phyloP scores from a whole-genome alignment of 2,888 invertebrate genomes.

The Cephus pulcher region DNA sequence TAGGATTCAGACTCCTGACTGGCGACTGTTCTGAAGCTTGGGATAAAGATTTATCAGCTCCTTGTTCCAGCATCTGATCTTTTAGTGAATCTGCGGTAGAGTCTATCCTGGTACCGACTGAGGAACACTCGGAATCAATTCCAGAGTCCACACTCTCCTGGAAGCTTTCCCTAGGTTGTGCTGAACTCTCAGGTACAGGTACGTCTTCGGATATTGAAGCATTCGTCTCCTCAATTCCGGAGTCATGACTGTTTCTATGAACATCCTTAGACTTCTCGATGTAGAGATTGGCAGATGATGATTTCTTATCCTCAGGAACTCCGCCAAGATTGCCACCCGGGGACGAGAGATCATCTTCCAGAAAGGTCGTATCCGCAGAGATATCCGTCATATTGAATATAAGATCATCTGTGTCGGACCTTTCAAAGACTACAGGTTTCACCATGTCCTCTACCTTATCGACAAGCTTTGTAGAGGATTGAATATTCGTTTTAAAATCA shows the following conservation, averaged over 20 bases:
- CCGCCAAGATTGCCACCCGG: neutral
- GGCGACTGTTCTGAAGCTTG: too few relatives aligned
- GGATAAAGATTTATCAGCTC: too few relatives aligned
- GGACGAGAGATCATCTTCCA: constrained; percentile 29
- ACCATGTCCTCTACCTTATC: too few relatives aligned
- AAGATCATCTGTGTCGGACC: constrained; percentile 42
- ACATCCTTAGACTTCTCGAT: constrained; percentile 36
- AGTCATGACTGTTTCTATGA: constrained; percentile 47
- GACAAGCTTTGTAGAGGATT: too few relatives aligned
- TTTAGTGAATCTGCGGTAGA: neutral
- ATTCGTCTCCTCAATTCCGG: constrained; percentile 45
- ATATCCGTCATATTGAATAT: constrained; percentile 48
- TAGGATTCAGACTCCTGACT: too few relatives aligned
- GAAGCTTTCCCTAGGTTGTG: constrained; percentile 34
- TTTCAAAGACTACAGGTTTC: constrained; percentile 20
- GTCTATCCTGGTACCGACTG: constrained; percentile 35
- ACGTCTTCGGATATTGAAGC: constrained; percentile 36
- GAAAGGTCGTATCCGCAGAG: constrained; percentile 28
- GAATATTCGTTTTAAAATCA: too few relatives aligned
- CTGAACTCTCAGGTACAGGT: constrained; percentile 25
- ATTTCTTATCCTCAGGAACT: neutral
- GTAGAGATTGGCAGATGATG: constrained; percentile 37
- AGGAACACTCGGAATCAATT: constrained; percentile 51
- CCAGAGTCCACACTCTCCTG: constrained; percentile 49
- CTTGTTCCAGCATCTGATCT: neutral